Evolutionary conservation across 2,888 invertebrate species (phyloP).

Genomic region (Ochropleura plecta): DNA sequence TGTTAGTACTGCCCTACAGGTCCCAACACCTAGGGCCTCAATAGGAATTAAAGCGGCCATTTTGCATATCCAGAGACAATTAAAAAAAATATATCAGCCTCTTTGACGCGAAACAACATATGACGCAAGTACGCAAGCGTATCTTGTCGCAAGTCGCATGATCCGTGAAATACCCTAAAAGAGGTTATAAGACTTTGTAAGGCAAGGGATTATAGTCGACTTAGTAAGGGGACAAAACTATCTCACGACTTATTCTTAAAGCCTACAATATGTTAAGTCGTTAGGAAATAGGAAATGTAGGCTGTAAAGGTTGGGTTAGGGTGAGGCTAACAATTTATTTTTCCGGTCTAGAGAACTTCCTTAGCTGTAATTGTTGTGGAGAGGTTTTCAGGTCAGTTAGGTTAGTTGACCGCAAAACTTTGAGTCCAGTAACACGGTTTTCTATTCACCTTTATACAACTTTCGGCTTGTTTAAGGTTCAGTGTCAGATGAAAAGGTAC

Average conservation of each 20-base stretch:
- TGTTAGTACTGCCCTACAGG: neutral
- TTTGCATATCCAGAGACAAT: neutral
- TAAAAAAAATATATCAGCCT: neutral
- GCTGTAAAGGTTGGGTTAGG: conserved; percentile 12
- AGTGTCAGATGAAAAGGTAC: neutral
- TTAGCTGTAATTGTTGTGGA: conserved; percentile 15
- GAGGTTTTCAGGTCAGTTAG: conserved; percentile 16
- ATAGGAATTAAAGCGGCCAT: neutral
- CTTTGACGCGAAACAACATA: neutral
- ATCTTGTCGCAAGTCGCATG: neutral
- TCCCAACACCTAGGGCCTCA: neutral
- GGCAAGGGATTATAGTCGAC: conserved; percentile 51
- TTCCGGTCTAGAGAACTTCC: conserved; percentile 9
- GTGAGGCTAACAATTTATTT: conserved; percentile 36
- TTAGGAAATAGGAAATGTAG: conserved; percentile 30
- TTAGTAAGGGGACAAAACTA: conserved; percentile 52
- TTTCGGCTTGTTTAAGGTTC: neutral
- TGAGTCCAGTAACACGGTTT: neutral
- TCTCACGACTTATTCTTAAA: conserved; percentile 45
- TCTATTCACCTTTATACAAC: neutral
- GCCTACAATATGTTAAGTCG: conserved; percentile 55
- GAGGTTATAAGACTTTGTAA: conserved; percentile 59
- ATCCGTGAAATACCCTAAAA: conserved; percentile 32
- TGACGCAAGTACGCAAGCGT: neutral
- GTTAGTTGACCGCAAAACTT: neutral